Conservation (phyloP, 2,113 vertebrate species). For the Microcebus murinus region DNA sequence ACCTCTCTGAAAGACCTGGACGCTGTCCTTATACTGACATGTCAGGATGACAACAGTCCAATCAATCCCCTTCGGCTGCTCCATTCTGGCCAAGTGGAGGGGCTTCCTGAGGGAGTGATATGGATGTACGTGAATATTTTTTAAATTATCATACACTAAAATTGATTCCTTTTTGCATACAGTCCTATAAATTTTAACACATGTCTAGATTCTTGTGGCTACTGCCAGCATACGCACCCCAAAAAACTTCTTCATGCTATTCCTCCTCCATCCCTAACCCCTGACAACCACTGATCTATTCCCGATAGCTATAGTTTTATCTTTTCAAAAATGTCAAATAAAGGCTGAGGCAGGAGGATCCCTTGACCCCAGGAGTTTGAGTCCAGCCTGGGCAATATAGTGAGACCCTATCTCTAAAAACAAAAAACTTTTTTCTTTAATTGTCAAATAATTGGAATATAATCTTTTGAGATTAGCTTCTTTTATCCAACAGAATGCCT, state of each 20-base stretch:
- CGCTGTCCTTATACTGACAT: conserved; percentile 92
- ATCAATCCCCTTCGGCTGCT: conserved; percentile 17
- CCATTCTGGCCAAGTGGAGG: conserved; percentile 57
- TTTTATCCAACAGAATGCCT: background rate
- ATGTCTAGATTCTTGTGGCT: background rate
- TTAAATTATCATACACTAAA: background rate
- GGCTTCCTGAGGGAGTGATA: conserved; percentile 11
- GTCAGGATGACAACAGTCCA: conserved; percentile 93
- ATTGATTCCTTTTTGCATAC: background rate
- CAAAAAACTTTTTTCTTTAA: too few relatives aligned
- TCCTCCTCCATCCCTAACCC: background rate
- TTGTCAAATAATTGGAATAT: background rate
- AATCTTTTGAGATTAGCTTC: background rate
- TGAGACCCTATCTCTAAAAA: background rate
- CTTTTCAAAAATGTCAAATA: background rate
- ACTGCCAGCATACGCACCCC: background rate
- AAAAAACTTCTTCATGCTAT: background rate
- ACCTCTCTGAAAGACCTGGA: conserved; percentile 92
- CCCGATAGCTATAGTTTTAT: background rate
- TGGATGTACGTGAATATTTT: background rate
- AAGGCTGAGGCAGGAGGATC: background rate
- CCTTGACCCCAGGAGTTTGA: background rate
- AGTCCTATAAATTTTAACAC: background rate
- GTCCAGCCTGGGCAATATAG: background rate
- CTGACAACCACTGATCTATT: background rate